A percentile compares a stretch with the other conserved stretches of the same genome.
These are phyloP conservation scores for Carcharodon carcharias DNA, from an alignment of 2,797 vertebrate species.

Conservation along the genomic window DNA sequence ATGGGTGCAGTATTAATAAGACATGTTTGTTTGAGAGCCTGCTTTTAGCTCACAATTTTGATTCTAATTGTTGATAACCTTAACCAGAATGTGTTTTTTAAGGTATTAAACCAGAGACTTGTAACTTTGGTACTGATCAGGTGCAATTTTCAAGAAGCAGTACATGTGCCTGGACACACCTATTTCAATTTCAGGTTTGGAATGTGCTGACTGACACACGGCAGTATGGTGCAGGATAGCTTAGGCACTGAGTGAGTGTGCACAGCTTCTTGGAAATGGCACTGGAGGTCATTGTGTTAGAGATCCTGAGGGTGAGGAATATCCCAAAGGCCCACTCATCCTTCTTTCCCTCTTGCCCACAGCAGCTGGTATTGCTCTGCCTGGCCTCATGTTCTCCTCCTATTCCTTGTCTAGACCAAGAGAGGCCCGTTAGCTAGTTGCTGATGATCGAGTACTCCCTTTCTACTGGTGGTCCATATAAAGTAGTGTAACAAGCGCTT, in stretches of 20 bases:
- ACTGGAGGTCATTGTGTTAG: neutral
- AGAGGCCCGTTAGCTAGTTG: neutral
- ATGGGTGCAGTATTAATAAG: neutral
- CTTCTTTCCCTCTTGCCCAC: neutral
- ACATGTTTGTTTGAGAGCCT: neutral
- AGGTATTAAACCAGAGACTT: neutral
- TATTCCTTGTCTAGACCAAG: neutral
- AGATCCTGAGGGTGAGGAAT: neutral
- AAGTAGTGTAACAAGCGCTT: neutral
- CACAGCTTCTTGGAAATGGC: neutral
- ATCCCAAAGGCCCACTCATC: neutral
- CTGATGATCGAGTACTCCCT: neutral
- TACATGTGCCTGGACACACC: too few relatives aligned
- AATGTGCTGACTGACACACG: neutral
- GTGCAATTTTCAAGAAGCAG: neutral
- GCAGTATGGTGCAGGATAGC: neutral
- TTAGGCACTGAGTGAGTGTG: neutral
- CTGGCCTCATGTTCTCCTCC: neutral
- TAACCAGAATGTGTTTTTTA: neutral
- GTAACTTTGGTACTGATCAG: neutral
- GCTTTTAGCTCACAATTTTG: too few relatives aligned
- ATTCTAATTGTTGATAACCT: neutral
- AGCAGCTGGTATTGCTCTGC: neutral
- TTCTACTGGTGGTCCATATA: neutral
- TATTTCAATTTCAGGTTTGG: neutral